A percentile compares a stretch with the other conserved stretches of the same genome.
These are phyloP conservation scores for Caenorhabditis sp. DNA, from an alignment of 2,888 invertebrate species.

Conservation along the genomic window DNA sequence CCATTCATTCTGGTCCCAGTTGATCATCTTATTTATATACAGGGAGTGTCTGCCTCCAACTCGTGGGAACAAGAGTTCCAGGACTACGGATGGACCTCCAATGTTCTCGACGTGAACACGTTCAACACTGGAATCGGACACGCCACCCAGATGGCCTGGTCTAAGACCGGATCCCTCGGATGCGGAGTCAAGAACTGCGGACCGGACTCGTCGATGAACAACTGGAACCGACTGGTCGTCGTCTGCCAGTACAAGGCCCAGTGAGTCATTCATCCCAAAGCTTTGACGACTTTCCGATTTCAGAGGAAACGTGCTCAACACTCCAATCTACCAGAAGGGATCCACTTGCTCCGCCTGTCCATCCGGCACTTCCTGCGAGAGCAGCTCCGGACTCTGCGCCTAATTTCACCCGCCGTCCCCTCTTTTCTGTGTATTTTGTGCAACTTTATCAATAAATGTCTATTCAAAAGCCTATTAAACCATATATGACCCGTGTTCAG, in stretches of 20 bases:
- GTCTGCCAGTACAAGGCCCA: constrained; percentile 18
- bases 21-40: no score
- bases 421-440: background rate
- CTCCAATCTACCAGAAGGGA: constrained; percentile 24
- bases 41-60: constrained; percentile 14
- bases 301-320: constrained; percentile 30
- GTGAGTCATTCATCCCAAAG: background rate
- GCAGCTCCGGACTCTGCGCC: constrained; percentile 19
- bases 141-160: constrained; percentile 54
- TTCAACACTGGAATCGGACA: constrained; percentile 50
- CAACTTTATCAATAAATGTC: background rate
- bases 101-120: constrained; percentile 16
- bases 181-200: constrained; percentile 48
- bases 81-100: constrained; percentile 40
- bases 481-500: no score
- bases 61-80: constrained; percentile 52
- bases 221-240: constrained; percentile 16
- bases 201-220: constrained; percentile 3
- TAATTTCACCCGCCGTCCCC: background rate
- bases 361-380: constrained; percentile 18
- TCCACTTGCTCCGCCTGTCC: constrained; percentile 33
- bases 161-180: constrained; percentile 29
- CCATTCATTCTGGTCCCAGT: no score
- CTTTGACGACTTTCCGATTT: constrained; percentile 1
- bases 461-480: background rate